Evolutionary conservation across 1,140 invertebrate genomes (phyloP).

Genomic region (Brachionus sp.): DNA sequence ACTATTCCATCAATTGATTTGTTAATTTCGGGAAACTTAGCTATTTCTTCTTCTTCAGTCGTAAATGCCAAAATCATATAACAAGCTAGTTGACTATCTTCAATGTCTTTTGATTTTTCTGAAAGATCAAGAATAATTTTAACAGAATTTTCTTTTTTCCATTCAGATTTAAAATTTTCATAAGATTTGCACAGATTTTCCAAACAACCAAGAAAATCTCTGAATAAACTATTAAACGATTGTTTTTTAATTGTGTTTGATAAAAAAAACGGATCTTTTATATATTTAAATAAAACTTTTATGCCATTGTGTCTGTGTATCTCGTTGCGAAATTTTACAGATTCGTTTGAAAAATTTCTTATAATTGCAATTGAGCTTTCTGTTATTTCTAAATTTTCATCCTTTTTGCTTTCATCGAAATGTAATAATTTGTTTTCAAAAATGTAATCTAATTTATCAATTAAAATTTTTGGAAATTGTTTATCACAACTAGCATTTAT

Average conservation of each 20-base stretch:
- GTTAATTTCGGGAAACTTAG: neutral
- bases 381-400: neutral
- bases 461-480: neutral
- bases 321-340: neutral
- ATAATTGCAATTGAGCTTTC: neutral
- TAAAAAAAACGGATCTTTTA: neutral
- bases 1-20: neutral
- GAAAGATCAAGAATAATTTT: neutral
- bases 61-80: conserved; percentile 7
- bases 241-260: neutral
- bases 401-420: neutral
- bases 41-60: conserved; percentile 16
- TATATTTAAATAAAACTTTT: neutral
- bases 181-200: neutral
- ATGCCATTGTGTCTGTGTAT: neutral
- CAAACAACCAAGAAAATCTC: neutral
- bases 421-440: neutral
- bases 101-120: neutral
- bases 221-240: neutral
- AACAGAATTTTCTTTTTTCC: neutral
- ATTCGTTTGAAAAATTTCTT: neutral
- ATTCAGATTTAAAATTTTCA: conserved; percentile 4
- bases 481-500: neutral
- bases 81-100: neutral
- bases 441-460: neutral